These are phyloP conservation scores for Eutolmus rufibarbis DNA, from an alignment of 2,888 invertebrate genomes.

Conservation along the genomic window DNA sequence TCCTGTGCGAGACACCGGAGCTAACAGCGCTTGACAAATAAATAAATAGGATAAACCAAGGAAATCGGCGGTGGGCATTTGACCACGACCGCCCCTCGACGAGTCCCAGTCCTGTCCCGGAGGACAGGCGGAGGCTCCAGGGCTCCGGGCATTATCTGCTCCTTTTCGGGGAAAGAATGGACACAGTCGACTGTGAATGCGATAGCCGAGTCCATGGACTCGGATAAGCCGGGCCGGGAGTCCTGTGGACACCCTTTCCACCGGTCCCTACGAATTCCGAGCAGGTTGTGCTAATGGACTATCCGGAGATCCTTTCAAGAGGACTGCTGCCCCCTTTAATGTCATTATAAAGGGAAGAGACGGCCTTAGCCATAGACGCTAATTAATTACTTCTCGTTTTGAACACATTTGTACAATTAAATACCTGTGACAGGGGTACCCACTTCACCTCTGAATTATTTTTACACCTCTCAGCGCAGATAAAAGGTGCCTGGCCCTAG, in stretches of 20 bases:
- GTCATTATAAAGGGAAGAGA: constrained; percentile 23
- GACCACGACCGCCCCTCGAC: neutral
- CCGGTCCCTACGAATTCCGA: neutral
- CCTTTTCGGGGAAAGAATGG: neutral
- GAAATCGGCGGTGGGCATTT: constrained; percentile 26
- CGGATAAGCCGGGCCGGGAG: neutral
- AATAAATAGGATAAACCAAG: constrained; percentile 19
- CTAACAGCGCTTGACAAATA: constrained; percentile 6
- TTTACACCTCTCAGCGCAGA: constrained; percentile 26
- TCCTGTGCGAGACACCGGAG: neutral
- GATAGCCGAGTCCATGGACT: neutral
- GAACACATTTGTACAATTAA: constrained; percentile 27
- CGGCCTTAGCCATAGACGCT: constrained; percentile 7
- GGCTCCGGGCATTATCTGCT: neutral
- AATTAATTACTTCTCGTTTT: constrained; percentile 39
- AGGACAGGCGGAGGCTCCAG: neutral
- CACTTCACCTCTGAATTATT: neutral
- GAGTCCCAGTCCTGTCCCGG: neutral
- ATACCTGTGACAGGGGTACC: constrained; percentile 26
- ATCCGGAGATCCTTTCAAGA: constrained; percentile 20
- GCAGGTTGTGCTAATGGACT: constrained; percentile 28
- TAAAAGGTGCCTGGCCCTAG: neutral
- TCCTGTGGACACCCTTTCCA: neutral
- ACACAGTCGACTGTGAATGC: neutral
- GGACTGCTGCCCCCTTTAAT: constrained; percentile 3